A percentile compares a stretch with the other conserved stretches of the same genome.
Conservation (phyloP, 2,888 invertebrate genomes). For the Ashinkailepas kermadecensis region DNA sequence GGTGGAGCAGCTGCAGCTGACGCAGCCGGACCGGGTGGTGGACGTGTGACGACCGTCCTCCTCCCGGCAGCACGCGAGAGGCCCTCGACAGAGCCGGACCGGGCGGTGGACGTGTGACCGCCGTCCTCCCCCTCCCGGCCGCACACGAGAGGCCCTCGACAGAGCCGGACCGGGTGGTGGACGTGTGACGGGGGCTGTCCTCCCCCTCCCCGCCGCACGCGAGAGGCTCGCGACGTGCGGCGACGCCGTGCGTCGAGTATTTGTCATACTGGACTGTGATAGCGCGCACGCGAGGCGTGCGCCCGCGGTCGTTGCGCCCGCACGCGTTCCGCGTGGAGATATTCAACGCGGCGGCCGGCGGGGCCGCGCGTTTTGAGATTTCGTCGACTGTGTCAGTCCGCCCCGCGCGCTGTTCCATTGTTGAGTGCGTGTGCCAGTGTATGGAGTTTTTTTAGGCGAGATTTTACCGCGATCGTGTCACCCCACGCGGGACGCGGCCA, state of each 20-base stretch:
- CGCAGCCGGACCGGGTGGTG: conserved; percentile 7
- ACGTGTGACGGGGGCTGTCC: neutral
- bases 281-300: neutral
- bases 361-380: neutral
- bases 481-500: too few species aligned
- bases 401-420: too few species aligned
- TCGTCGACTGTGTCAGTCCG: too few species aligned
- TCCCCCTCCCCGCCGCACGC: neutral
- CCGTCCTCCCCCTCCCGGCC: too few species aligned
- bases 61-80: neutral
- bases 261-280: neutral
- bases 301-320: neutral
- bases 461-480: too few species aligned
- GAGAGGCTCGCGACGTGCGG: too few species aligned
- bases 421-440: too few species aligned
- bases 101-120: too few species aligned
- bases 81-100: too few species aligned
- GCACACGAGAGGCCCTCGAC: neutral
- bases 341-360: neutral
- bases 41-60: neutral
- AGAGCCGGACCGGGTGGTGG: conserved; percentile 2
- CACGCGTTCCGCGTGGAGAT: too few species aligned
- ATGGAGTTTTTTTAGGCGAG: too few species aligned
- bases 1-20: neutral
- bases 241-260: neutral